Evolutionary conservation across 2,888 invertebrate genomes (phyloP).

Genomic region (Agonum fuliginosum): DNA sequence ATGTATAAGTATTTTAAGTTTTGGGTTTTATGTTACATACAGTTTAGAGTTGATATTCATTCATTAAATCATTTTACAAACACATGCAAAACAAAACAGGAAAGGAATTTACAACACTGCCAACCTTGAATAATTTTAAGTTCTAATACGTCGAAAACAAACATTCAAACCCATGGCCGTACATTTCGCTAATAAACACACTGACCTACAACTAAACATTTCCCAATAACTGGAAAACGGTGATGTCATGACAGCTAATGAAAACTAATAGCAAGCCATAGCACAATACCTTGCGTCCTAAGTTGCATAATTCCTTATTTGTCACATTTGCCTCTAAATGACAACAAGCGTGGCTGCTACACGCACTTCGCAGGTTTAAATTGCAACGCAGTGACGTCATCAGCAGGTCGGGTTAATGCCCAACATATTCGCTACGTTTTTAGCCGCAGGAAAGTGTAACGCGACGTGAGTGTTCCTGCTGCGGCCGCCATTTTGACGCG

Average conservation of each 20-base stretch:
- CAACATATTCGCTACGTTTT: neutral
- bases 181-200: neutral
- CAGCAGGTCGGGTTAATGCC: slow-evolving; percentile 9
- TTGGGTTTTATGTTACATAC: slow-evolving; percentile 9
- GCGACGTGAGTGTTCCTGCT: neutral
- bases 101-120: neutral
- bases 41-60: neutral
- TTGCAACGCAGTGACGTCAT: slow-evolving; percentile 36
- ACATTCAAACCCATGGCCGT: slow-evolving; percentile 22
- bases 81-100: slow-evolving; percentile 4
- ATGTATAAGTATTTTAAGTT: too few species aligned
- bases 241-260: slow-evolving; percentile 34
- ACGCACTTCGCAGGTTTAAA: slow-evolving; percentile 11
- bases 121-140: slow-evolving; percentile 16
- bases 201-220: slow-evolving; percentile 40
- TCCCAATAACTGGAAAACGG: slow-evolving; percentile 42
- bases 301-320: slow-evolving; percentile 56
- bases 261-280: slow-evolving; percentile 36
- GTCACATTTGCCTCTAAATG: slow-evolving; percentile 41
- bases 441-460: neutral
- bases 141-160: slow-evolving; percentile 17
- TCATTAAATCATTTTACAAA: neutral
- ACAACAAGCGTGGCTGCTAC: slow-evolving; percentile 27
- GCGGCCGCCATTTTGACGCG: slow-evolving; percentile 38
- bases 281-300: slow-evolving; percentile 42